A percentile compares a stretch with the other conserved stretches of the same genome.
phyloP scores from a whole-genome alignment of 2,797 vertebrate genomes.

The Bradypus variegatus region DNA sequence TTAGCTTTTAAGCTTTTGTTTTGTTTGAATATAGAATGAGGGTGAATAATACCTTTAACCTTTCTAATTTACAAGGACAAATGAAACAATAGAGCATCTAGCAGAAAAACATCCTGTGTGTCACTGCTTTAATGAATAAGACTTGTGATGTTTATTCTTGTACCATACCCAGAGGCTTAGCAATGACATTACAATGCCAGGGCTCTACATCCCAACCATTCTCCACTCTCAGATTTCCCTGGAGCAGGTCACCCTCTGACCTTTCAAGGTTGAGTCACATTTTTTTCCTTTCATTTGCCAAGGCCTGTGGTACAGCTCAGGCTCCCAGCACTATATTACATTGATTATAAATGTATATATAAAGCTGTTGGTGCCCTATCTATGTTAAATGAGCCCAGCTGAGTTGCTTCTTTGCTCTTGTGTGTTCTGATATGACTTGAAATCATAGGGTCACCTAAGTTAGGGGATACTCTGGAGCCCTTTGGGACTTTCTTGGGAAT shows the following conservation, averaged over 20 bases:
- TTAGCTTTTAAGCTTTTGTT: background rate
- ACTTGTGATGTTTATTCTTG: background rate
- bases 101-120: background rate
- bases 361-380: background rate
- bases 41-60: background rate
- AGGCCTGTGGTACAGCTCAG: background rate
- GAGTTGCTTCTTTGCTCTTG: background rate
- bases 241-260: background rate
- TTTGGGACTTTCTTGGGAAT: background rate
- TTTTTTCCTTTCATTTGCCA: background rate
- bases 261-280: slow-evolving; percentile 3
- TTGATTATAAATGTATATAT: background rate
- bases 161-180: background rate
- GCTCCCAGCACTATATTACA: background rate
- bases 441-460: background rate
- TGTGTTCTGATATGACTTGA: background rate
- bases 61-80: slow-evolving; percentile 16
- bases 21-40: background rate
- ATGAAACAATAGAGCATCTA: background rate
- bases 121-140: slow-evolving; percentile 19
- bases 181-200: background rate
- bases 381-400: background rate
- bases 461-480: background rate
- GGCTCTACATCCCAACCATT: background rate
- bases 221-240: slow-evolving; percentile 6